Evolutionary conservation across 2,113 vertebrate genomes (phyloP).

Genomic region (Perccottus glenii): DNA sequence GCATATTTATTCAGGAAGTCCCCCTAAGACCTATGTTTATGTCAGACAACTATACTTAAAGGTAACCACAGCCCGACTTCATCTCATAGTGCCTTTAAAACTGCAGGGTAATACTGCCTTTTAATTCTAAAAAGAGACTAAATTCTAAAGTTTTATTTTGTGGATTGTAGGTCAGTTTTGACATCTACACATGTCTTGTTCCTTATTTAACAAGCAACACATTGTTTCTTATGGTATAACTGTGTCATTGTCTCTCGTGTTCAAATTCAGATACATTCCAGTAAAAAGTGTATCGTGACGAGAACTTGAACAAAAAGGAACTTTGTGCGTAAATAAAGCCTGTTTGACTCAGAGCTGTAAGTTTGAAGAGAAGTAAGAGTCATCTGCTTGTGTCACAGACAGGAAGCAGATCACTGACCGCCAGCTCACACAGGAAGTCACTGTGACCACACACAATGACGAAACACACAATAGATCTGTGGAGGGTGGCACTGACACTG

Average conservation of each 20-base stretch:
- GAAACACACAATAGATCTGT: constrained; percentile 14
- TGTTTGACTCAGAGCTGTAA: background rate
- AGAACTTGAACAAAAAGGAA: constrained; percentile 4
- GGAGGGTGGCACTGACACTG: constrained; percentile 4
- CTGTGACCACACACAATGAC: constrained; percentile 31
- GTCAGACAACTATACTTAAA: background rate
- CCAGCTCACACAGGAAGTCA: constrained; percentile 59
- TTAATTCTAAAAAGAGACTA: too few relatives aligned
- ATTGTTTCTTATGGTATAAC: too few relatives aligned
- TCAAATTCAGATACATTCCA: too few relatives aligned
- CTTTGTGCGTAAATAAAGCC: background rate
- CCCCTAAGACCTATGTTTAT: background rate
- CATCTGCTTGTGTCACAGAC: constrained; percentile 34
- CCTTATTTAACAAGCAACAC: too few relatives aligned
- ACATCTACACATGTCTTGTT: too few relatives aligned
- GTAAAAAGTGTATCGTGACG: too few relatives aligned
- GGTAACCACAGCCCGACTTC: background rate
- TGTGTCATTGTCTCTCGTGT: too few relatives aligned
- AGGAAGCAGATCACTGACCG: constrained; percentile 56
- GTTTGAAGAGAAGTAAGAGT: constrained; percentile 29
- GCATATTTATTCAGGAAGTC: constrained; percentile 27
- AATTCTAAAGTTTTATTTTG: too few relatives aligned
- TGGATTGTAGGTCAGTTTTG: too few relatives aligned
- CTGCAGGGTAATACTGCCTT: too few relatives aligned
- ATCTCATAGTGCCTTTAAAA: background rate